These are phyloP conservation scores for Ceratotherium simum DNA, from an alignment of 2,113 vertebrate species.

Conservation along the genomic window DNA sequence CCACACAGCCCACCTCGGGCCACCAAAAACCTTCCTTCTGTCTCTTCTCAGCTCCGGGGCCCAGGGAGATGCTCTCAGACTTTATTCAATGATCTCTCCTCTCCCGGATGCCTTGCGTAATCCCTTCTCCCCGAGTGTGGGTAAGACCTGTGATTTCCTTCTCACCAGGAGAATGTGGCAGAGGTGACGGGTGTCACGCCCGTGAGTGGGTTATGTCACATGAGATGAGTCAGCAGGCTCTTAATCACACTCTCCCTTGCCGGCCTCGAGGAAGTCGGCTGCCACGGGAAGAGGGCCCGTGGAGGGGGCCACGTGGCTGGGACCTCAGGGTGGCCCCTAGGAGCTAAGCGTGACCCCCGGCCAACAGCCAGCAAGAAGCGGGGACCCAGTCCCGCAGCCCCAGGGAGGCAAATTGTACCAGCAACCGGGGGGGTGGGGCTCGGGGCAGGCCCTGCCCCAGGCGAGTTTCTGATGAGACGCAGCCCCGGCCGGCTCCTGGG, in stretches of 20 bases:
- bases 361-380: neutral
- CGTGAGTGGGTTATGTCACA: rapidly evolving
- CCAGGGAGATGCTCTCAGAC: neutral
- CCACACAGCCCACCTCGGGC: neutral
- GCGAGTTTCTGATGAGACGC: neutral
- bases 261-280: neutral
- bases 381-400: neutral
- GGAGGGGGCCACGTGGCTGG: neutral
- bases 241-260: no score
- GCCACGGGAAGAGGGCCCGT: rapidly evolving
- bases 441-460: neutral
- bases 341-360: neutral
- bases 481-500: neutral
- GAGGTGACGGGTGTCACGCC: neutral
- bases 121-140: neutral
- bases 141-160: neutral
- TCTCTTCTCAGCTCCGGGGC: neutral
- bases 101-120: rapidly evolving
- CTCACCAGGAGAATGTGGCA: neutral
- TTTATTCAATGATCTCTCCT: neutral
- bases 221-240: neutral
- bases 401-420: neutral
- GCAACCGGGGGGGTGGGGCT: no score
- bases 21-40: rapidly evolving
- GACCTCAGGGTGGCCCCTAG: neutral